Percentiles rank a stretch among this genome's conserved stretches.
phyloP scores from a whole-genome alignment of 2,113 vertebrate species.

The Copsychus sechellarum region DNA sequence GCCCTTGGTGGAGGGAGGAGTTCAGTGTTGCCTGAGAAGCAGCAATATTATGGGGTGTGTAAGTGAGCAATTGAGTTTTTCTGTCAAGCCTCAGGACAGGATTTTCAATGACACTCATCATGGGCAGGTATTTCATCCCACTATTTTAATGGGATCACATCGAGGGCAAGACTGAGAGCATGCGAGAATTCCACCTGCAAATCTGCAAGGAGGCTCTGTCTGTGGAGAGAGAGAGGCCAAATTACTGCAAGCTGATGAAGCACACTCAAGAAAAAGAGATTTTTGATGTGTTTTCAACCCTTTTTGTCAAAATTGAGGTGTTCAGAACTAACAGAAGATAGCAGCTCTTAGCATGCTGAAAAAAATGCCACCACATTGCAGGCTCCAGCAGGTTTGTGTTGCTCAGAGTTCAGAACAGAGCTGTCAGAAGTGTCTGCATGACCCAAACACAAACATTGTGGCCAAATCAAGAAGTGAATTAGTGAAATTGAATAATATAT shows the following conservation, averaged over 20 bases:
- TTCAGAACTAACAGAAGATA: neutral
- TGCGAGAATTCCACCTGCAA: neutral
- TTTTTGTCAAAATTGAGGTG: neutral
- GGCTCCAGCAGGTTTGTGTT: neutral
- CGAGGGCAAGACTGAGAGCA: neutral
- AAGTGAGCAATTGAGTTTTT: neutral
- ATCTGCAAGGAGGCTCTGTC: neutral
- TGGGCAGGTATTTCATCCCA: neutral
- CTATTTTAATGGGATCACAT: constrained; percentile 37
- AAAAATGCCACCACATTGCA: neutral
- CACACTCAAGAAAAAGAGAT: neutral
- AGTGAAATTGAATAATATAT: neutral
- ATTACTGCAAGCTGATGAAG: neutral
- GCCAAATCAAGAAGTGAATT: neutral
- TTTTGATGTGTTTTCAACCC: neutral
- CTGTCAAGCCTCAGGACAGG: neutral
- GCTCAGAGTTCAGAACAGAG: neutral
- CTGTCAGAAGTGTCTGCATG: neutral
- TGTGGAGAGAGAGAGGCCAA: neutral
- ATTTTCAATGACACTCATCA: neutral
- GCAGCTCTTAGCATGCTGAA: neutral
- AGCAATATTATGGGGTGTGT: neutral
- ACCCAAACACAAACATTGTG: neutral
- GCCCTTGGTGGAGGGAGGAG: neutral
- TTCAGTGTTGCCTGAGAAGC: neutral